Evolutionary conservation across 2,888 invertebrate genomes (phyloP), one percentile per base, ranked within the genome.

Genomic region (Hirtodrosophila trivittata): DNA sequence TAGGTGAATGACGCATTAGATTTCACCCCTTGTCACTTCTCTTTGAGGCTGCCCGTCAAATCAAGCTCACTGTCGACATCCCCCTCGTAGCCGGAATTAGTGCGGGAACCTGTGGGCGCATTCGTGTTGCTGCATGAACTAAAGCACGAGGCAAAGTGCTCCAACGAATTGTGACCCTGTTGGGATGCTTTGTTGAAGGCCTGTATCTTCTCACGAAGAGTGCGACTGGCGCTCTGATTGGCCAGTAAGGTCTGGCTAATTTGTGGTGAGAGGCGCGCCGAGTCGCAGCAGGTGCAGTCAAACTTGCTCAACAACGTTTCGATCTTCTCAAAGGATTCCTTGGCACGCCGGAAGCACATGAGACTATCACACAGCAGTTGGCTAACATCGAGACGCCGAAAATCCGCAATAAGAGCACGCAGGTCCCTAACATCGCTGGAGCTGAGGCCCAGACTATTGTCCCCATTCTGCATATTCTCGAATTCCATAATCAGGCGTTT

Each of bases 61-160:
- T 87, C 87, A 3, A 70, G 50, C 43, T 88, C 86, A 35, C 86
- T 88, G 45, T 87, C 87, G 8, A 82, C 64, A 14, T 87, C 87
- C 0, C 85, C 86, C 32, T 86, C 88, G 39, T 86, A 86, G 2
- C 86, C 88, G 6, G 76, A 73, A 18, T 69, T 73, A 3, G 55
- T 58, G 6, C 10, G 42, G 6, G 56, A 42, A 1, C 13, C 9
- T 1, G 33, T 5, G 0, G 28, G 39, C 9, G 55, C 38, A 1
- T 70, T 64, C 6, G 71, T 6, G 37, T 46, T 77, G 38, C 69
- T 63, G 2, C 50, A 28, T 26, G 74, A 77, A 43, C 75, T 81
- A 9, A 86, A 85, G 46, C 84, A 87, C 0, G 71, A 56, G 0
- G 57, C 56, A 37, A 87, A 87, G 14, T 60, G 64, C n/a, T 77